A percentile compares a stretch with the other conserved stretches of the same genome.
phyloP scores from a whole-genome alignment of 2,888 invertebrate species.

The Aleiodes testaceus region DNA sequence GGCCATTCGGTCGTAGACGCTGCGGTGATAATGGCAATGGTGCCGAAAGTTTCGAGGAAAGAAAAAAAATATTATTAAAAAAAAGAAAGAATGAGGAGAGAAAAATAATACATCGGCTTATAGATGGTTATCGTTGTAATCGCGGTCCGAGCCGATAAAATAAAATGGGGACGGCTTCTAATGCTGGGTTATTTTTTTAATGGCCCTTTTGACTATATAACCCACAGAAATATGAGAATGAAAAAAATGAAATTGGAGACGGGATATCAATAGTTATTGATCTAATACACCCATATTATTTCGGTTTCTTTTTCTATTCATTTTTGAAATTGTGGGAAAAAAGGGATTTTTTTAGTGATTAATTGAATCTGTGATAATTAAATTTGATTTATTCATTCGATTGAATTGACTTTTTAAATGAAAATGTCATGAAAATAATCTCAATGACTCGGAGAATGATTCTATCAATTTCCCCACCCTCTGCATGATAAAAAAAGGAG shows the following conservation, averaged over 20 bases:
- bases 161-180: conserved; percentile 58
- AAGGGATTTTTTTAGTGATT: conserved; percentile 26
- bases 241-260: conserved; percentile 30
- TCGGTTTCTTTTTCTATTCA: conserved; percentile 39
- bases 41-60: conserved; percentile 17
- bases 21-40: conserved; percentile 28
- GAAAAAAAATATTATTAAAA: conserved; percentile 3
- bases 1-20: conserved; percentile 28
- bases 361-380: conserved; percentile 34
- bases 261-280: conserved; percentile 44
- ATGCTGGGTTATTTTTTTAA: conserved; percentile 60
- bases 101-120: conserved; percentile 37
- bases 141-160: conserved; percentile 60
- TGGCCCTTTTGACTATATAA: conserved; percentile 43
- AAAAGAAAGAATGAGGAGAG: neutral
- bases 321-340: neutral
- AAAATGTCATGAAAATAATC: conserved; percentile 39
- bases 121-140: conserved; percentile 68
- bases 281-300: conserved; percentile 32
- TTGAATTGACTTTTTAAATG: conserved; percentile 50
- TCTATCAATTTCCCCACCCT: conserved; percentile 25
- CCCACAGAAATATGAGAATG: conserved; percentile 45
- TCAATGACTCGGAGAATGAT: conserved; percentile 29
- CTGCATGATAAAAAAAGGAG: neutral
- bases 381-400: conserved; percentile 12